phyloP scores from a whole-genome alignment of 2,888 invertebrate genomes.

The Zhuqinia jingwanae region DNA sequence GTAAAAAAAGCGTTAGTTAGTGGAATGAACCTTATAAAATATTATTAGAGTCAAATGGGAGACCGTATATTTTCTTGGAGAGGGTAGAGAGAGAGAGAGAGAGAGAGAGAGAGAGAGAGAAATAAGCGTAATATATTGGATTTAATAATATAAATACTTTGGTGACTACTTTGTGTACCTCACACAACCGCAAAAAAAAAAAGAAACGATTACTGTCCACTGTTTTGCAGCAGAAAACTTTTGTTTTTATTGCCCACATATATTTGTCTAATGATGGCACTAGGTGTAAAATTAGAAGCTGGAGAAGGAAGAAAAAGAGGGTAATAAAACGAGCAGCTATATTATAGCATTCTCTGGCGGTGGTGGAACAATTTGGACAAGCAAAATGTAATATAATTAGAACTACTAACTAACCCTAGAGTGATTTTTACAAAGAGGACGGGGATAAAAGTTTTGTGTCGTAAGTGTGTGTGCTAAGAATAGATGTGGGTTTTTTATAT shows the following conservation, averaged over 20 bases:
- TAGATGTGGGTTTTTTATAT: too few species aligned
- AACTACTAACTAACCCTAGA: background rate
- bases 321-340: conserved; percentile 39
- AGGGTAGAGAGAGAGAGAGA: too few species aligned
- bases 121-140: background rate
- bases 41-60: too few species aligned
- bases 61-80: conserved; percentile 11
- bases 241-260: conserved; percentile 54
- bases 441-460: too few species aligned
- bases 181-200: conserved; percentile 18
- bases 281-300: conserved; percentile 53
- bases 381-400: background rate
- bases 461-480: too few species aligned
- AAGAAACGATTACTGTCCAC: conserved; percentile 47
- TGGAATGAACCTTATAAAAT: conserved; percentile 43
- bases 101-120: too few species aligned
- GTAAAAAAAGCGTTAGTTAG: background rate
- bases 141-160: background rate
- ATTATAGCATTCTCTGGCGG: too few species aligned
- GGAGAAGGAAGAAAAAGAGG: background rate
- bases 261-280: conserved; percentile 48
- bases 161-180: background rate
- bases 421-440: conserved; percentile 5
- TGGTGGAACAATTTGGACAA: background rate
- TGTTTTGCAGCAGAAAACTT: conserved; percentile 21